Evolutionary conservation across 2,113 vertebrate species (phyloP).

Genomic region (Tiliqua scincoides): DNA sequence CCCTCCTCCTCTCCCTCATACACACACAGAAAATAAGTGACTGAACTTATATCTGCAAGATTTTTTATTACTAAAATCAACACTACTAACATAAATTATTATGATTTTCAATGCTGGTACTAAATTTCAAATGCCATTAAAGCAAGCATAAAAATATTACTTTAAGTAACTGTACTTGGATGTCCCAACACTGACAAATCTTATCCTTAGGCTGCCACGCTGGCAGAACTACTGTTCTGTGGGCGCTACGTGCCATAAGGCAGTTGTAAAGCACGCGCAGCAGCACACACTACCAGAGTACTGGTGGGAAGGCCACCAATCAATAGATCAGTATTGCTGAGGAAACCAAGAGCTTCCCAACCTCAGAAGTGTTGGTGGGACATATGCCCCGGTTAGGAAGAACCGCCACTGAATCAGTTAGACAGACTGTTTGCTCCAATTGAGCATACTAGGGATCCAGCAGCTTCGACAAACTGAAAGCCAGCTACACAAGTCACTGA

Average conservation of each 20-base stretch:
- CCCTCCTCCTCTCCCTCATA: background rate
- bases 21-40: too few species aligned
- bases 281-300: too few species aligned
- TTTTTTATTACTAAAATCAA: slow-evolving; percentile 33
- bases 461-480: background rate
- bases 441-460: background rate
- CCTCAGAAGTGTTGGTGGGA: background rate
- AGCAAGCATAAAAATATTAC: background rate
- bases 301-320: too few species aligned
- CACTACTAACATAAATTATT: background rate
- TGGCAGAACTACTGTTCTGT: background rate
- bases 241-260: background rate
- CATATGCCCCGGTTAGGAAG: background rate
- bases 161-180: background rate
- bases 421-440: too few species aligned
- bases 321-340: background rate
- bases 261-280: too few species aligned
- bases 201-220: background rate
- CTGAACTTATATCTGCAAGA: slow-evolving; percentile 22
- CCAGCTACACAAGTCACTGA: background rate
- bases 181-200: background rate
- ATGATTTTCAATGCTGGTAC: background rate
- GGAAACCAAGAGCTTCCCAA: background rate
- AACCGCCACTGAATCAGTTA: too few species aligned
- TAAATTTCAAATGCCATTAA: background rate